Percentiles rank a stretch among this genome's conserved stretches.
Conservation (phyloP, 2,113 vertebrate species). For the Chloebia gouldiae region DNA sequence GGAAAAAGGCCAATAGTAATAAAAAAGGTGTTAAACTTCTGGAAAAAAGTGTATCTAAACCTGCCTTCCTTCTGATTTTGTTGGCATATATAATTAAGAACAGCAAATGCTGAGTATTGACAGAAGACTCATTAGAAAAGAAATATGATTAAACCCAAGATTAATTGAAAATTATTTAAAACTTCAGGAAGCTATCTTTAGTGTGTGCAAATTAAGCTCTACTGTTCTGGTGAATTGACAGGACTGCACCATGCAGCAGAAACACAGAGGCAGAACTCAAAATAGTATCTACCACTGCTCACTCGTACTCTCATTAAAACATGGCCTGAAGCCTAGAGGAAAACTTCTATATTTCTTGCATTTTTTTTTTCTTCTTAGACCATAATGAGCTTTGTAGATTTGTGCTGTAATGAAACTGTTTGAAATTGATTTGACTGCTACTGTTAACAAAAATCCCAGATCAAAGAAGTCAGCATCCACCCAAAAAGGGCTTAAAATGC, state of each 20-base stretch:
- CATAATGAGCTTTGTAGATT: slow-evolving; percentile 69
- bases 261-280: neutral
- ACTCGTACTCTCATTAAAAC: slow-evolving; percentile 69
- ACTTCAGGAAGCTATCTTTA: slow-evolving; percentile 47
- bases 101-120: neutral
- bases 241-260: neutral
- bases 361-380: neutral
- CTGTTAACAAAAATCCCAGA: slow-evolving; percentile 55
- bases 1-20: neutral
- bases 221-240: slow-evolving; percentile 8
- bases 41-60: neutral
- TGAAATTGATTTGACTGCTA: slow-evolving; percentile 71
- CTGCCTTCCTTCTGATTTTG: neutral
- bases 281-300: neutral
- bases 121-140: neutral
- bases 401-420: slow-evolving; percentile 69
- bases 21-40: neutral
- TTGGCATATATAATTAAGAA: neutral
- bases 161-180: slow-evolving; percentile 23
- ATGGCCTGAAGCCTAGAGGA: slow-evolving; percentile 60
- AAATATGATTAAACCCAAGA: slow-evolving; percentile 5
- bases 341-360: slow-evolving; percentile 27
- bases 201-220: slow-evolving; percentile 5
- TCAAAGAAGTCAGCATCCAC: slow-evolving; percentile 58
- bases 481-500: slow-evolving; percentile 1